Evolutionary conservation across 2,113 vertebrate species (phyloP), one percentile per base, ranked within the genome.

Genomic region (Oreocharis arfaki): DNA sequence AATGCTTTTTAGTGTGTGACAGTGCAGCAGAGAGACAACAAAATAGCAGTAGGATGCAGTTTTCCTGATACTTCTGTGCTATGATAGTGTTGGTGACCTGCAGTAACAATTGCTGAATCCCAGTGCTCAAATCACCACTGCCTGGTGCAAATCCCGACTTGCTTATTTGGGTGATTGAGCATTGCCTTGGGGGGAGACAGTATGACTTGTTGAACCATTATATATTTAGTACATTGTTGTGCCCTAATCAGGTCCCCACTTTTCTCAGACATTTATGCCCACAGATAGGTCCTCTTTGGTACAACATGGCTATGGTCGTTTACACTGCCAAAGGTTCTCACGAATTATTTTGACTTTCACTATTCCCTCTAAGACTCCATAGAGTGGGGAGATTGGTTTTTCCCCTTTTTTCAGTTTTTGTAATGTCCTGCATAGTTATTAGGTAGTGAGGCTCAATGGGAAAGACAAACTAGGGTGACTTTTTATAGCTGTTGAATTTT

Each of bases 401-500:
- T 13, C 5, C 1, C 7, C 17, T 55, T 16, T 49, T 57, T 80
- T 37, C 50, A 50, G 20, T 41, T 82, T 78, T 78, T 64, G 9
- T 71, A 69, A 42, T 78, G 20, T 21, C 15, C 41, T 74, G 26
- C 16, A 60, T 55, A 30, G 10, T 42, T 55, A 78, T 59, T 60
- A 74, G 33, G 17, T 56, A 82, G 69, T 3, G 4, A 84, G 24
- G 6, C 30, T 69, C 13, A 78, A 30, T 28, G 19, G 22, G 32
- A 65, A 82, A 47, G 65, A 53, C 30, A 74, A 84, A 65, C 26
- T 77, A 74, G 50, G 41, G 24, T 82, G 83, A 78, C 16, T 68
- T 95, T 59, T 89, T 87, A 89, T 87, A 87, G 77, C 41, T 53
- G 20, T 30, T 65, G 44, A 64, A 50, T 82, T 93, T 92, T 87